A percentile compares a stretch with the other conserved stretches of the same genome.
Evolutionary conservation across 2,888 invertebrate species (phyloP).

Genomic region (Pristionchus exspectatus): DNA sequence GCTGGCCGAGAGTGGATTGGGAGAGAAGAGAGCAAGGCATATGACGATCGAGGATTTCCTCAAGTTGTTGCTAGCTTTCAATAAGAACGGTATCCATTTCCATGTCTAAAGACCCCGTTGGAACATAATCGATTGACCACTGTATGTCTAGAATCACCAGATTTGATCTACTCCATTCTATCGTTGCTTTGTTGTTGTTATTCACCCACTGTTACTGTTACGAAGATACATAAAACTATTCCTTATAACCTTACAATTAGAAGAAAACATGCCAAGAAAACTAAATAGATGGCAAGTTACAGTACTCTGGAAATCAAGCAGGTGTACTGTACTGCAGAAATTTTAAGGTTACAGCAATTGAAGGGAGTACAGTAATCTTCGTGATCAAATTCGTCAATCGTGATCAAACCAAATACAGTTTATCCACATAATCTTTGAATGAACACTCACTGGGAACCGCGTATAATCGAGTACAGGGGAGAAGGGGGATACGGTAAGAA

Average conservation of each 20-base stretch:
- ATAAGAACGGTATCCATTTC: slow-evolving; percentile 94
- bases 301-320: no score
- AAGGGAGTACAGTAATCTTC: no score
- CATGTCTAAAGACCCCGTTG: slow-evolving; percentile 55
- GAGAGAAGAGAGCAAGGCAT: slow-evolving; percentile 86
- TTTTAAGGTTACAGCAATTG: no score
- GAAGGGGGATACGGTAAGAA: not conserved
- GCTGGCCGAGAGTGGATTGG: slow-evolving; percentile 85
- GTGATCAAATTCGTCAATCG: no score
- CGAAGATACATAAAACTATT: not conserved
- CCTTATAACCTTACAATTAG: not conserved
- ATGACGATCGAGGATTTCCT: slow-evolving; percentile 98
- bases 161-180: slow-evolving; percentile 11
- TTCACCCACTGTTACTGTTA: slow-evolving; percentile 1
- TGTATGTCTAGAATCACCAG: not conserved
- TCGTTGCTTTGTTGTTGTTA: slow-evolving; percentile 38
- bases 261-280: not conserved
- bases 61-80: slow-evolving; percentile 89
- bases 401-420: not conserved
- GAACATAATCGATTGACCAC: not conserved
- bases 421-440: not conserved
- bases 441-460: slow-evolving; percentile 14
- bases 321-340: no score
- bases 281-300: no score
- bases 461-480: slow-evolving; percentile 22